A percentile compares a stretch with the other conserved stretches of the same genome.
phyloP scores from a whole-genome alignment of 2,888 invertebrate species.

The Pteria penguin region DNA sequence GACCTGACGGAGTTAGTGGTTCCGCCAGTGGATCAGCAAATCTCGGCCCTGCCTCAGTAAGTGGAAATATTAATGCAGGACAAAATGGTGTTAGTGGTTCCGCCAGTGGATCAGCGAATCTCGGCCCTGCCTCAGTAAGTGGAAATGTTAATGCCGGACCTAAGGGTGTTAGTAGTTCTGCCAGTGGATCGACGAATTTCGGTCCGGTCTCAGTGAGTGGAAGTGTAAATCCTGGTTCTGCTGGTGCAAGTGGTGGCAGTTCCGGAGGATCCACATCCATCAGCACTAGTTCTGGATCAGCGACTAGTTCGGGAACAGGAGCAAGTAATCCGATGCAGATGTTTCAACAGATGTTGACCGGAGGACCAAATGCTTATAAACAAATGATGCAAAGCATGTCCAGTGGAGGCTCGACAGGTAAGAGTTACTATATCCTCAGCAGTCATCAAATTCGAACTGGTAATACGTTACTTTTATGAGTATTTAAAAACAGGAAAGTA shows the following conservation, averaged over 20 bases:
- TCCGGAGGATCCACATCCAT: neutral
- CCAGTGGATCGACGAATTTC: conserved; percentile 19
- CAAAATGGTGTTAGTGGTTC: conserved; percentile 43
- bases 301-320: neutral
- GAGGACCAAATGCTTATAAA: neutral
- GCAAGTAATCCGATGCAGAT: neutral
- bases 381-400: neutral
- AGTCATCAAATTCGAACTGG: too few relatives aligned
- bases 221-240: conserved; percentile 4
- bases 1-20: conserved; percentile 42
- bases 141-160: conserved; percentile 39
- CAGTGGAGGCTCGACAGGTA: too few relatives aligned
- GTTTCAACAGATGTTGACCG: neutral
- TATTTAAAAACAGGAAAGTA: too few relatives aligned
- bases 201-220: too few relatives aligned
- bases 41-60: conserved; percentile 9
- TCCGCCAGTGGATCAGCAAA: conserved; percentile 21
- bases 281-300: neutral
- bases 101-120: conserved; percentile 30
- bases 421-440: too few relatives aligned
- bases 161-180: conserved; percentile 41
- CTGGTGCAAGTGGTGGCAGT: conserved; percentile 1
- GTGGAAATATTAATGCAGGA: conserved; percentile 46
- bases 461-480: too few relatives aligned
- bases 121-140: conserved; percentile 39